These are phyloP conservation scores for Harlomillsia oculata DNA, from an alignment of 1,140 invertebrate species.

Conservation along the genomic window DNA sequence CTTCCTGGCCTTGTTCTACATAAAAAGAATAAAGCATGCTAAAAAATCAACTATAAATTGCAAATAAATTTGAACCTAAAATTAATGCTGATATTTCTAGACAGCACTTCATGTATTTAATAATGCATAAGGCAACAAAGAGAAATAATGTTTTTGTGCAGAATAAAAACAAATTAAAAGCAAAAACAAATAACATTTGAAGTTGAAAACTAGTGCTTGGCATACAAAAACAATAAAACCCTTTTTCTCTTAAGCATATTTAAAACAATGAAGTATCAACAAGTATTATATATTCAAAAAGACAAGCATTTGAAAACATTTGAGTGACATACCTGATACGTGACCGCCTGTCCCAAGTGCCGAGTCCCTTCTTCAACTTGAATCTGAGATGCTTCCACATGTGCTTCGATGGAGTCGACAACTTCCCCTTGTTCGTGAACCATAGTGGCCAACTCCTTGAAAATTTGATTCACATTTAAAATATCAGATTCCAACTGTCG, in stretches of 20 bases:
- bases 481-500: conserved; percentile 87
- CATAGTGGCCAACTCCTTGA: conserved; percentile 90
- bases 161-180: too few relatives aligned
- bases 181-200: too few relatives aligned
- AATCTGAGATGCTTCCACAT: conserved; percentile 79
- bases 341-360: conserved; percentile 68
- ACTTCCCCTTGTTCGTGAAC: conserved; percentile 96
- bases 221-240: too few relatives aligned
- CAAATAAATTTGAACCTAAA: conserved; percentile 21
- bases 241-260: not conserved
- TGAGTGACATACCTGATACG: conserved; percentile 56
- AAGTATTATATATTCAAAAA: conserved; percentile 5
- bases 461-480: conserved; percentile 93
- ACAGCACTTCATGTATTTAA: conserved; percentile 7
- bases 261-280: conserved; percentile 21
- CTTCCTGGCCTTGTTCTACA: conserved; percentile 70
- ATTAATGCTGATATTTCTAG: conserved; percentile 9
- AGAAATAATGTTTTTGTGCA: conserved; percentile 8
- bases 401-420: conserved; percentile 93
- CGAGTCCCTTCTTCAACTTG: conserved; percentile 71
- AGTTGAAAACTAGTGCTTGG: too few relatives aligned
- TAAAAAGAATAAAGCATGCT: conserved; percentile 39
- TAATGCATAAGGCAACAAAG: conserved; percentile 21
- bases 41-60: conserved; percentile 18
- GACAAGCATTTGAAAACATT: not conserved